phyloP scores from a whole-genome alignment of 1,140 invertebrate species.

The Papilio dardanus region DNA sequence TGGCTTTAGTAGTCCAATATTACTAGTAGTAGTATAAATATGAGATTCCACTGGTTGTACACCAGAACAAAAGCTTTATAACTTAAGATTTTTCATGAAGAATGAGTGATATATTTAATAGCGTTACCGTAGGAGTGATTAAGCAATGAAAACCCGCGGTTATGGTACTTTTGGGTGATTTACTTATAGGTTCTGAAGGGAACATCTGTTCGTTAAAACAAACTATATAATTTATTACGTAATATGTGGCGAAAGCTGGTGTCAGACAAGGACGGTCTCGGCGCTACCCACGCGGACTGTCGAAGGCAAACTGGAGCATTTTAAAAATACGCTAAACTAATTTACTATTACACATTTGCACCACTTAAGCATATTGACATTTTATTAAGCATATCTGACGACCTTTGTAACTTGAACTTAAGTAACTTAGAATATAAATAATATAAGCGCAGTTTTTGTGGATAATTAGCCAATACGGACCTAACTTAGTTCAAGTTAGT shows the following conservation, averaged over 20 bases:
- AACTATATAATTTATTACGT: neutral
- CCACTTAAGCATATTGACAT: conserved; percentile 13
- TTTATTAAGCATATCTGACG: conserved; percentile 13
- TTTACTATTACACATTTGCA: conserved; percentile 26
- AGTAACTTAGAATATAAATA: neutral
- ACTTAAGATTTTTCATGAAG: no score
- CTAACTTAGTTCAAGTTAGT: neutral
- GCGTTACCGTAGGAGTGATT: no score
- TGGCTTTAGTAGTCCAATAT: no score
- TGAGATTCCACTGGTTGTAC: no score
- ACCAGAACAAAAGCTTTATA: no score
- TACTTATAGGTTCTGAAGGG: neutral
- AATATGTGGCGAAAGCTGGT: conserved; percentile 1
- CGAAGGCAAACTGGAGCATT: conserved; percentile 36
- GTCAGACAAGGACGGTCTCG: conserved; percentile 19
- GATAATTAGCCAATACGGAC: neutral
- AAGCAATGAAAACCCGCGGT: no score
- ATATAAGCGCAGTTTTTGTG: neutral
- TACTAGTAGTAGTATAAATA: no score
- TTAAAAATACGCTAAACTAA: conserved; percentile 17
- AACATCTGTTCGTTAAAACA: neutral
- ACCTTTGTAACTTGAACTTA: conserved; percentile 8
- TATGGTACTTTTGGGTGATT: no score
- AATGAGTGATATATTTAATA: no score
- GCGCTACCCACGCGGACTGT: conserved; percentile 17